phyloP scores from a whole-genome alignment of 1,140 invertebrate species.

The Leucophenga varia region DNA sequence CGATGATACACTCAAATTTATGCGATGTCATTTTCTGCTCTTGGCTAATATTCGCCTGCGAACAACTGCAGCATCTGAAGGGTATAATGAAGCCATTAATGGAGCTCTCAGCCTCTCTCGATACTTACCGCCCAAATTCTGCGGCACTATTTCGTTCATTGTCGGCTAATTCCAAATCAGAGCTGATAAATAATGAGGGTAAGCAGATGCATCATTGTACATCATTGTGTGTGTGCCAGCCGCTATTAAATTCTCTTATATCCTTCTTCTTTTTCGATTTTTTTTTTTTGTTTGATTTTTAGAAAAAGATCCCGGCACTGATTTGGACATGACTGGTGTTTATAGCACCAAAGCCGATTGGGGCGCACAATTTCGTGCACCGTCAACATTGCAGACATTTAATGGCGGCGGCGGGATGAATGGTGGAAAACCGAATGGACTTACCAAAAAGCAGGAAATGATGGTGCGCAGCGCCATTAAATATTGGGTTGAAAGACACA shows the following conservation, averaged over 20 bases:
- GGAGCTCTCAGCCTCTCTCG: constrained; percentile 77
- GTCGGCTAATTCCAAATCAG: constrained; percentile 62
- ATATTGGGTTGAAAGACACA: constrained; percentile 85
- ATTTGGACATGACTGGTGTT: constrained; percentile 69
- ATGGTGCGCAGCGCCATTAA: constrained; percentile 80
- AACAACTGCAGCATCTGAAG: constrained; percentile 79
- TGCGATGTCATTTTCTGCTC: constrained; percentile 78
- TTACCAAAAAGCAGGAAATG: constrained; percentile 79
- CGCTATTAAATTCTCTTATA: not conserved
- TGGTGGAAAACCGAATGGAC: constrained; percentile 69
- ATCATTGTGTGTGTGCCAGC: no score
- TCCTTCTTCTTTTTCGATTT: not conserved
- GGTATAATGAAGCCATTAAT: constrained; percentile 82
- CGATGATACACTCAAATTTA: constrained; percentile 70
- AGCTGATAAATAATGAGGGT: constrained; percentile 59
- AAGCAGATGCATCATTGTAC: constrained; percentile 12
- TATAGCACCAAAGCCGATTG: constrained; percentile 77
- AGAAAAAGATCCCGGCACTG: constrained; percentile 57
- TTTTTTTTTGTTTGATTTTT: constrained; percentile 27
- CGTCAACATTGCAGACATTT: constrained; percentile 67
- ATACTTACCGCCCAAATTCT: constrained; percentile 77
- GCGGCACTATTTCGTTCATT: constrained; percentile 71
- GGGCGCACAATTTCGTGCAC: constrained; percentile 68
- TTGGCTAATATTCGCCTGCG: constrained; percentile 80
- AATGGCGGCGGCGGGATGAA: constrained; percentile 23